These are phyloP conservation scores for Drosophila micromelanica DNA, from an alignment of 1,140 invertebrate genomes.

Conservation along the genomic window DNA sequence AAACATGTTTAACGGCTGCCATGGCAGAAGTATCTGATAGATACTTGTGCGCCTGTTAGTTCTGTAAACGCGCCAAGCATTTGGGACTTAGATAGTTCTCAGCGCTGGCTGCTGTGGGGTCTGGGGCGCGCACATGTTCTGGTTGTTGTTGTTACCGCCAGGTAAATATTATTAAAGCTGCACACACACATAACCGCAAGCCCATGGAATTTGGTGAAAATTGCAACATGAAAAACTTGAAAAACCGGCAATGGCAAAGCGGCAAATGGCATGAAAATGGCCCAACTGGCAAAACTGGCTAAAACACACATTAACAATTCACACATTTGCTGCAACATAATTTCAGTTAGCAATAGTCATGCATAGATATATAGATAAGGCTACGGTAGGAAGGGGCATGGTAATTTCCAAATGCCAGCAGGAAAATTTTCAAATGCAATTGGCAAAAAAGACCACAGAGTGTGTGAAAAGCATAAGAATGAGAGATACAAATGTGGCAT, in stretches of 20 bases:
- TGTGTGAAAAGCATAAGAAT: conserved; percentile 26
- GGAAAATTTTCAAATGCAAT: conserved; percentile 44
- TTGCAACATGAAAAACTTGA: conserved; percentile 73
- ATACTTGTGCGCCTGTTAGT: conserved; percentile 11
- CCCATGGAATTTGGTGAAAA: conserved; percentile 54
- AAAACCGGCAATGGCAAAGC: conserved; percentile 68
- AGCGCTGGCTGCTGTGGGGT: conserved; percentile 15
- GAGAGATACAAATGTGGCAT: conserved; percentile 17
- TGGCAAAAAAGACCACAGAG: conserved; percentile 24
- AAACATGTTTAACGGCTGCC: conserved; percentile 64
- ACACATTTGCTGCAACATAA: conserved; percentile 78
- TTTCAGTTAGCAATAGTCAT: conserved; percentile 61
- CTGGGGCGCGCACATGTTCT: conserved; percentile 36
- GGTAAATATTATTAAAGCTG: background rate
- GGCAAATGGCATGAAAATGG: conserved; percentile 43
- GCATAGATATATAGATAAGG: conserved; percentile 4
- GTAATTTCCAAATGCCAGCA: conserved; percentile 51
- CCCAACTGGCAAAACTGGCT: conserved; percentile 61
- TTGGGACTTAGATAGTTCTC: conserved; percentile 9
- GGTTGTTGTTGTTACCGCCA: conserved; percentile 17
- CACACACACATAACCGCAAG: conserved; percentile 31
- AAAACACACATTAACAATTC: conserved; percentile 79
- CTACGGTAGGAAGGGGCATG: background rate
- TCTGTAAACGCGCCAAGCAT: conserved; percentile 48
- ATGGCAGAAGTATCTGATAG: conserved; percentile 17